Evolutionary conservation across 2,113 vertebrate genomes (phyloP), one percentile per base, ranked within the genome.

Genomic region (Ceyx melanurus): DNA sequence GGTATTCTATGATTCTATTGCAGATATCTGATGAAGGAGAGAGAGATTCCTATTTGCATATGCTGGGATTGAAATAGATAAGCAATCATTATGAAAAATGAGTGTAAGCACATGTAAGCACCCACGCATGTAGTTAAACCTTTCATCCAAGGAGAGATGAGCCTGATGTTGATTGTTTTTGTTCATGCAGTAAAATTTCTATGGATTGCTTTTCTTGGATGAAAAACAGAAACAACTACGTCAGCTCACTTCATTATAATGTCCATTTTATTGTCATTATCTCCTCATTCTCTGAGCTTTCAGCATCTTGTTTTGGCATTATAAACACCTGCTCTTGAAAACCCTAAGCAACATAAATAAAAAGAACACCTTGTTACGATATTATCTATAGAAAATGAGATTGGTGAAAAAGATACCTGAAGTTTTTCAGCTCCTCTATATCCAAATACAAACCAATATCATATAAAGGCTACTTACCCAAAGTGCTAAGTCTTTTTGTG

Each of bases 71-170:
- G 74, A 92, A 88, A 76, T 18, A 87, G 78, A 89, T 75, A 79
- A 76, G 74, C 77, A 85, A 82, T 93, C 66, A 70, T 85, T 87
- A 57, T 91, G 84, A 92, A 92, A 94, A 92, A 95, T 71, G 51
- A 92, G 56, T 45, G 28, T 62, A 73, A 0, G 1, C 53, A 53
- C 13, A 60, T 23, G 43, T 50, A 82, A 85, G 79, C 74, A 53
- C 77, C 78, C 74, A 86, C 5, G 0, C 81, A 37, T 14, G 35
- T 46, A 82, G 84, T 93, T 87, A 93, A 92, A 85, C 62, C 74
- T 91, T 82, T 72, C 82, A 71, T 62, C 60, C 60, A 56, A 89
- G 79, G 56, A 91, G 67, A 88, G 79, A 91, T 54, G 78, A 94
- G 62, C 13, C 25, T 91, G 64, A 33, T 60, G 72, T 22, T 85